phyloP scores from a whole-genome alignment of 2,113 vertebrate genomes.

The Girardinichthys multiradiatus region DNA sequence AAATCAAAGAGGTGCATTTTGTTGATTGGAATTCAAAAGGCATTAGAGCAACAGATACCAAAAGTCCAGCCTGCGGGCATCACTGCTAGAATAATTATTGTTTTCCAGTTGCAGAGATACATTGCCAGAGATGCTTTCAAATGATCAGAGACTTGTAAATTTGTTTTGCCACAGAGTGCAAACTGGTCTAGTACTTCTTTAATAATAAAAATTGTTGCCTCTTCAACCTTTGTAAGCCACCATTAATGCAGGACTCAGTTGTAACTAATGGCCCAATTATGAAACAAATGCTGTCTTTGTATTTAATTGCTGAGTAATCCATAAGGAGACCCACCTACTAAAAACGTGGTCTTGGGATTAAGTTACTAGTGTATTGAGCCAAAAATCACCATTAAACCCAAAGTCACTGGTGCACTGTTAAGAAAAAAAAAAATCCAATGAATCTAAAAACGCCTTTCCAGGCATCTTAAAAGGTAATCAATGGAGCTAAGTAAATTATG shows the following conservation, averaged over 20 bases:
- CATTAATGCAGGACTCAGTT: slow-evolving; percentile 34
- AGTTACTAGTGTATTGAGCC: slow-evolving; percentile 50
- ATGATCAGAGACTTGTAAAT: slow-evolving; percentile 49
- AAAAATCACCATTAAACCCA: slow-evolving; percentile 46
- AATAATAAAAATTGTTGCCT: slow-evolving; percentile 23
- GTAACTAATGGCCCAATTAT: slow-evolving; percentile 71
- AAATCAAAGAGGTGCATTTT: slow-evolving; percentile 40
- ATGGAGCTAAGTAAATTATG: slow-evolving; percentile 23
- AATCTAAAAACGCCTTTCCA: slow-evolving; percentile 20
- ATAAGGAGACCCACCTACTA: slow-evolving; percentile 23
- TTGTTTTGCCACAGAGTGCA: slow-evolving; percentile 30
- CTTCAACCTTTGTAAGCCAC: slow-evolving; percentile 18
- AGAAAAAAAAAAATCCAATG: not conserved
- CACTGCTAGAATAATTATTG: slow-evolving; percentile 70
- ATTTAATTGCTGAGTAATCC: slow-evolving; percentile 67
- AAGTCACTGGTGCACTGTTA: slow-evolving; percentile 21
- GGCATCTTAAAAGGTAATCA: slow-evolving; percentile 37
- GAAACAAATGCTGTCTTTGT: slow-evolving; percentile 31
- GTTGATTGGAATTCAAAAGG: slow-evolving; percentile 26
- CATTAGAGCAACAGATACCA: slow-evolving; percentile 21
- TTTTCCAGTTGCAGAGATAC: slow-evolving; percentile 69
- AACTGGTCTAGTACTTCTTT: slow-evolving; percentile 40
- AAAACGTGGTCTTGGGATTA: slow-evolving; percentile 35
- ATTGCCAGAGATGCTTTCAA: slow-evolving; percentile 54
- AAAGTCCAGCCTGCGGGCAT: slow-evolving; percentile 50